Percentiles rank a stretch among this genome's conserved stretches.
phyloP scores from a whole-genome alignment of 1,140 invertebrate genomes.

The Homarus americanus region DNA sequence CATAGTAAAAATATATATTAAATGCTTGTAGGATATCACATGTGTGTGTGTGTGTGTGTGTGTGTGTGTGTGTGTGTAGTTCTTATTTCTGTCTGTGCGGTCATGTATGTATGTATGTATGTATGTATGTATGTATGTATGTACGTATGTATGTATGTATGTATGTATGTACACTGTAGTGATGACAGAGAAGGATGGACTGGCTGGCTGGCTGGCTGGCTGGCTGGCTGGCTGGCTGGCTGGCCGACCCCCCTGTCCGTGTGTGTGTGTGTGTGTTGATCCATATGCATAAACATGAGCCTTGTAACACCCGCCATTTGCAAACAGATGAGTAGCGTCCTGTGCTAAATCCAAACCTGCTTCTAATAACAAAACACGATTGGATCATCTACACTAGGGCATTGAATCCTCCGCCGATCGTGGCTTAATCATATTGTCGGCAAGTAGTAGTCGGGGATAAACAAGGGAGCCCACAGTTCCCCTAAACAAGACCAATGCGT shows the following conservation, averaged over 20 bases:
- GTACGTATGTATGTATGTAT: background rate
- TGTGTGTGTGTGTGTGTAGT: too few relatives aligned
- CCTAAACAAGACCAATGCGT: too few relatives aligned
- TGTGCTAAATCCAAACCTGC: slow-evolving; percentile 24
- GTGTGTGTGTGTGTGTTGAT: background rate
- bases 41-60: too few relatives aligned
- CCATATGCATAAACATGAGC: slow-evolving; percentile 28
- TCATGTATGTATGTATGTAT: background rate
- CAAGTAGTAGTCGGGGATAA: slow-evolving; percentile 7
- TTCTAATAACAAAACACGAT: slow-evolving; percentile 34
- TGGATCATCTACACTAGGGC: background rate
- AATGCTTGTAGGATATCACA: too few relatives aligned
- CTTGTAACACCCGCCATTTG: slow-evolving; percentile 8
- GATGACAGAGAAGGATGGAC: too few relatives aligned
- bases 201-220: too few relatives aligned
- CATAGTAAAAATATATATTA: background rate
- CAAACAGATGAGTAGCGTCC: background rate
- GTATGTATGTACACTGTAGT: too few relatives aligned
- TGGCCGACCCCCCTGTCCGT: too few relatives aligned
- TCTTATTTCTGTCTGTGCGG: too few relatives aligned
- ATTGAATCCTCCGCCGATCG: slow-evolving; percentile 29
- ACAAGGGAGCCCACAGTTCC: background rate
- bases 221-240: too few relatives aligned
- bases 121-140: background rate
- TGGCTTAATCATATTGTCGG: slow-evolving; percentile 40